Evolutionary conservation across 2,888 invertebrate species (phyloP).

Genomic region (Luperina nickerlii): DNA sequence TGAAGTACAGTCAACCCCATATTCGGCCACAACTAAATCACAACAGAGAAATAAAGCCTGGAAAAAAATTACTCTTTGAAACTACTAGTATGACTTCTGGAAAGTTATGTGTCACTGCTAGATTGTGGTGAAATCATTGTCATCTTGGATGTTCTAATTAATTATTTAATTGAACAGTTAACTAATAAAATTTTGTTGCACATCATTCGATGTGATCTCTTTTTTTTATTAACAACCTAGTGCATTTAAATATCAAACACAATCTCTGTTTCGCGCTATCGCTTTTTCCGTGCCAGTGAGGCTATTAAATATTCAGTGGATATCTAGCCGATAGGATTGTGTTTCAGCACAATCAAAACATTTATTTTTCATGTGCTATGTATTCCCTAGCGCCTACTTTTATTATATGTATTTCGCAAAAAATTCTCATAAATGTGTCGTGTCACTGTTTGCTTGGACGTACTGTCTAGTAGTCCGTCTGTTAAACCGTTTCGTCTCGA

Average conservation of each 20-base stretch:
- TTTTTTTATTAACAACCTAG: slow-evolving; percentile 1
- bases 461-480: slow-evolving; percentile 14
- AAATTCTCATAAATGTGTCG: slow-evolving; percentile 15
- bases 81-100: neutral
- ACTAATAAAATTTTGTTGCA: neutral
- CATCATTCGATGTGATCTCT: neutral
- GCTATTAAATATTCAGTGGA: slow-evolving; percentile 49
- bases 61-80: neutral
- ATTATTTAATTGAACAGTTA: neutral
- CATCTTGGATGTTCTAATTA: neutral
- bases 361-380: slow-evolving; percentile 51
- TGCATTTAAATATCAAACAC: slow-evolving; percentile 30
- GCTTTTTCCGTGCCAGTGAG: slow-evolving; percentile 50
- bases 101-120: slow-evolving; percentile 1
- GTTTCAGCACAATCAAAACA: slow-evolving; percentile 46
- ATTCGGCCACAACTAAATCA: neutral
- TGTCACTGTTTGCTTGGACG: slow-evolving; percentile 18
- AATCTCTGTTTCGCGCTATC: slow-evolving; percentile 33
- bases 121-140: slow-evolving; percentile 8
- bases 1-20: neutral
- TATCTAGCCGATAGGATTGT: slow-evolving; percentile 56
- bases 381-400: slow-evolving; percentile 40
- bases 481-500: slow-evolving; percentile 46
- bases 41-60: slow-evolving; percentile 1
- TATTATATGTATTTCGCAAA: slow-evolving; percentile 9